phyloP scores from a whole-genome alignment of 2,888 invertebrate species.

The Orthosia gracilis region DNA sequence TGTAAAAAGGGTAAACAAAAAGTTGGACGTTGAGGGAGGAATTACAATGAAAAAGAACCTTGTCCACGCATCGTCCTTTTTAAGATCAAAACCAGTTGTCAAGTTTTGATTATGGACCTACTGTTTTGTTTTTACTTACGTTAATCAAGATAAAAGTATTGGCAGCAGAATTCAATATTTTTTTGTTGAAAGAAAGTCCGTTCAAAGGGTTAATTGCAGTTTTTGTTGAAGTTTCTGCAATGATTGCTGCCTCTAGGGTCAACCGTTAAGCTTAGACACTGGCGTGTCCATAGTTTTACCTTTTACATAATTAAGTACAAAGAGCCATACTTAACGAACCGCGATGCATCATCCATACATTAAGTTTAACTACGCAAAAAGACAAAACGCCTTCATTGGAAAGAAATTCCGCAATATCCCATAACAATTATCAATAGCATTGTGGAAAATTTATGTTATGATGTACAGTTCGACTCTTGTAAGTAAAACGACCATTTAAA shows the following conservation, averaged over 20 bases:
- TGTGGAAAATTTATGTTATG: constrained; percentile 66
- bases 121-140: constrained; percentile 2
- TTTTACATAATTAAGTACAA: constrained; percentile 42
- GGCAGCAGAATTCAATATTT: not conserved
- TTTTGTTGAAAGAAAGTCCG: not conserved
- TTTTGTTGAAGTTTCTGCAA: not conserved
- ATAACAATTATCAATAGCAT: constrained; percentile 69
- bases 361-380: constrained; percentile 58
- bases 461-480: constrained; percentile 69
- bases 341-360: constrained; percentile 58
- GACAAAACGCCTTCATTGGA: constrained; percentile 60
- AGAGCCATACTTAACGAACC: constrained; percentile 26
- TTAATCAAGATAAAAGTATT: not conserved
- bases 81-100: constrained; percentile 38
- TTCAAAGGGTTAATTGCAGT: not conserved
- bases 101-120: constrained; percentile 28
- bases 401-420: constrained; percentile 63
- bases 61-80: constrained; percentile 39
- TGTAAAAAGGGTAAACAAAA: constrained; percentile 83
- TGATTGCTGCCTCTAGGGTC: not conserved
- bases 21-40: constrained; percentile 67
- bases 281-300: not conserved
- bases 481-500: constrained; percentile 66
- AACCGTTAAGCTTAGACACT: not conserved
- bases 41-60: constrained; percentile 72